phyloP scores from a whole-genome alignment of 2,797 vertebrate genomes.

The Lepilemur ruficaudatus region DNA sequence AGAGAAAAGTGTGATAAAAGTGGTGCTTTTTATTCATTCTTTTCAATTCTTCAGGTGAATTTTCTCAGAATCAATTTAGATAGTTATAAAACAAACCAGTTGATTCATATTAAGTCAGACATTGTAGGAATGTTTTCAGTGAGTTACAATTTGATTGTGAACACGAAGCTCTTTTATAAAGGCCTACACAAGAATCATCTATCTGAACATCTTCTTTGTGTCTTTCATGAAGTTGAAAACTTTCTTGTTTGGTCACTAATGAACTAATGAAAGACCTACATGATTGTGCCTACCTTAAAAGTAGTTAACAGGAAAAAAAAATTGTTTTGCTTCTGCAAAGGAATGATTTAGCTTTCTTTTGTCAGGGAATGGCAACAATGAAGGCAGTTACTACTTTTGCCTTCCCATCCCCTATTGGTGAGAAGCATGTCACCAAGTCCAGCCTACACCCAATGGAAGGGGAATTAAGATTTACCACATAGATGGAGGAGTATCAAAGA shows the following conservation, averaged over 20 bases:
- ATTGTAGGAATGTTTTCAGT: background rate
- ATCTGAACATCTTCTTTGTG: background rate
- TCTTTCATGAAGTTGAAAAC: background rate
- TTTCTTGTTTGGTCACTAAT: background rate
- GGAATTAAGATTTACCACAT: background rate
- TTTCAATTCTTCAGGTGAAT: constrained; percentile 22
- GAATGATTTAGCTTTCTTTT: background rate
- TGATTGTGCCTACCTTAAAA: background rate
- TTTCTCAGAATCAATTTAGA: constrained; percentile 44
- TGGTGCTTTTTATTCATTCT: background rate
- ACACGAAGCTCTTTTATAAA: background rate
- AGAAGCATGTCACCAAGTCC: background rate
- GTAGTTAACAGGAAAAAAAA: background rate
- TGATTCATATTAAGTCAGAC: background rate
- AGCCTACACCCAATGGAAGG: background rate
- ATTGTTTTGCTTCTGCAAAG: background rate
- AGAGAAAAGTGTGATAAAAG: constrained; percentile 17
- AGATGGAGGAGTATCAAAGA: background rate
- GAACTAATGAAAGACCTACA: background rate
- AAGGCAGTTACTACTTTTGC: background rate
- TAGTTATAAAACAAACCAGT: constrained; percentile 13
- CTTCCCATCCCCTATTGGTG: no score
- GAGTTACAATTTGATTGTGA: background rate
- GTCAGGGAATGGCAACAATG: background rate
- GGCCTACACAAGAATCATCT: background rate